Base-by-base conservation (phyloP, 2,888 invertebrate species). In the Lasioglossum pauxillum region DNA sequence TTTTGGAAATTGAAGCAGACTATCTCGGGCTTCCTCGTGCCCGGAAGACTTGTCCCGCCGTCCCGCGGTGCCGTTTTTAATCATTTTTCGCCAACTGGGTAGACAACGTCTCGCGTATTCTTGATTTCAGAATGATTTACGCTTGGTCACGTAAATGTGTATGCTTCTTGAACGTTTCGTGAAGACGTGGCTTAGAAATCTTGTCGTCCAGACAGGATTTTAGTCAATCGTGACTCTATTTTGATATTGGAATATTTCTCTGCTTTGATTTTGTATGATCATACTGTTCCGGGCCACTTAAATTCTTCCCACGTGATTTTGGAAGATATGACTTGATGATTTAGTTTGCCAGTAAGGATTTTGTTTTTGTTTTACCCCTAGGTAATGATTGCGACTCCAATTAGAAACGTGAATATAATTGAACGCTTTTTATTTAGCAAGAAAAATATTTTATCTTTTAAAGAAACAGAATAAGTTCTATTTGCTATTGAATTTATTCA, bases 1-100 rank as follows among this genome's bases (percentile, higher is more conserved):
- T 90, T 90, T 85, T 86, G 46, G 80, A 77, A 90, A 88, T 88
- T 90, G 83, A 83, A 73, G 74, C 57, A 53, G 78, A 87, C 82
- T 73, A 38, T 60, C 60, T 60, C 27, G 14, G 7, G 14, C 14
- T 60, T 60, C 14, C 60, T 60, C 27, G 64, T 31, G 16, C n/a
- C 38, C 44, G 12, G 78, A 46, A 71, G n/a, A 44, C 35, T 75
- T 35, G 16, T 31, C 16, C 31, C n/a, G 60, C 46, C 27, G 16
- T 31, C 23, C 31, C n/a, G 60, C 46, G 35, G 16, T 31, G 53
- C 57, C 35, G 77, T 71, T 27, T 71, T n/a, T 79, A 72, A 79
- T 79, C 86, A 53, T 80, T 75, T 35, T 75, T 79, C 60, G 41
- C 60, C 67, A 23, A 44, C 64, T 35, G 23, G 8, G 27, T 2